These are phyloP conservation scores for Myotis findleyi DNA, from an alignment of 2,797 vertebrate genomes.

Conservation along the genomic window DNA sequence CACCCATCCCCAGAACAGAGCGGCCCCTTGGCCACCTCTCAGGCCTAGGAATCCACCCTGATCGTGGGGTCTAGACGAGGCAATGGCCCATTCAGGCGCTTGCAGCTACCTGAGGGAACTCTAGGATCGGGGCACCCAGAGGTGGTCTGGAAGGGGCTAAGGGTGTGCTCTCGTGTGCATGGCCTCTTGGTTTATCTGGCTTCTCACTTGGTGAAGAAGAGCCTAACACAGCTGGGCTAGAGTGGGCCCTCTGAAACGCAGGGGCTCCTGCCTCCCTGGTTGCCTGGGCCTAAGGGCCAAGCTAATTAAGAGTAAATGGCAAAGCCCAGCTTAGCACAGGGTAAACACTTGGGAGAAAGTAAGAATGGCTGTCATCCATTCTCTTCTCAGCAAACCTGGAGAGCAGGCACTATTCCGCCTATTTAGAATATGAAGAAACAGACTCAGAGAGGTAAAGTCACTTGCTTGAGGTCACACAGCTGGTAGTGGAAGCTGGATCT, in stretches of 20 bases:
- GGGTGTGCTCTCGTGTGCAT: background rate
- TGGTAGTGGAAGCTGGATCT: conserved; percentile 21
- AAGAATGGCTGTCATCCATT: background rate
- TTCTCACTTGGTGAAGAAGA: background rate
- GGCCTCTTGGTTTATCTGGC: background rate
- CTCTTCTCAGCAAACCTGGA: background rate
- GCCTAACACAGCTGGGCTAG: background rate
- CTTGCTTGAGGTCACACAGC: conserved; percentile 17
- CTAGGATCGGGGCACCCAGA: background rate
- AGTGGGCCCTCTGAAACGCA: background rate
- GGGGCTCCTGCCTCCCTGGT: background rate
- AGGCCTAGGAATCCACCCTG: conserved; percentile 2
- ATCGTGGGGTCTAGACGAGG: background rate
- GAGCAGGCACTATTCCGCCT: background rate
- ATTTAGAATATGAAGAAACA: conserved; percentile 48
- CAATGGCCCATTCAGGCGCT: background rate
- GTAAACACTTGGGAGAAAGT: background rate
- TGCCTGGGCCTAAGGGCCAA: background rate
- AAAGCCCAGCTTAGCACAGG: background rate
- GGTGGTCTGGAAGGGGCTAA: background rate
- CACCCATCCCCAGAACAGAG: background rate
- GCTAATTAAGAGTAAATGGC: background rate
- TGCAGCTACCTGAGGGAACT: background rate
- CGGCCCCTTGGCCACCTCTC: background rate
- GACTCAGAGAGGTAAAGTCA: conserved; percentile 21